Evolutionary conservation across 2,888 invertebrate species (phyloP), one percentile per base, ranked within the genome.

Genomic region (Cryptus armator): DNA sequence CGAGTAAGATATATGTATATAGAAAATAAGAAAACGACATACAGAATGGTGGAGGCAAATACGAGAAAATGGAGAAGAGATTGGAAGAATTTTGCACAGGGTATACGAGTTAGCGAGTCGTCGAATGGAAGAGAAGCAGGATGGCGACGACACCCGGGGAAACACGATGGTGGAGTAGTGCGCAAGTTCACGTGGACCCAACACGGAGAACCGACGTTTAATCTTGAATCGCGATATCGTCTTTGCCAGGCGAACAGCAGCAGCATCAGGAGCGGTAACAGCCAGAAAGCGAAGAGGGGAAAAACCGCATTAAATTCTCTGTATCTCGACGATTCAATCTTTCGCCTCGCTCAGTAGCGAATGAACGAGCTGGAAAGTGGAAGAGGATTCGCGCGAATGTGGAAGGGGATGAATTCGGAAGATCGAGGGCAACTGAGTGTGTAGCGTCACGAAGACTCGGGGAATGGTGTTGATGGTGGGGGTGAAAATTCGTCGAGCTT

Each of bases 241-340:
- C 78, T 75, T 82, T 75, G 78, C 85, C 78, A 79, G 74, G 37
- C 37, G 37, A 37, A 37, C 16, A 79, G 71, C 77, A 51, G 77
- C 64, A 70, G 77, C 81, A 64, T 66, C 44, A 67, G 68, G 62
- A 71, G 79, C 77, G 56, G 70, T 77, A 75, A 71, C 56, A 78
- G 82, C 48, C 67, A 62, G 68, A 66, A 48, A n/a, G 68, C 59
- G 19, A 37, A 37, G 68, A 48, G 48, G 56, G 67, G 62, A 80
- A 80, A 84, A 79, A 83, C 80, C 80, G 83, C 86, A 86, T 88
- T 88, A 88, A 87, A 88, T 84, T 83, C 59, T 76, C 84, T 85
- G 78, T 87, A 87, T 89, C 87, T 88, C 81, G 86, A 59, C 84
- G 81, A 86, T 89, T 88, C 85, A 86, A 89, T 88, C 87, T 88